These are phyloP conservation scores for Manis pentadactyla DNA, from an alignment of 2,797 vertebrate species.

Conservation along the genomic window DNA sequence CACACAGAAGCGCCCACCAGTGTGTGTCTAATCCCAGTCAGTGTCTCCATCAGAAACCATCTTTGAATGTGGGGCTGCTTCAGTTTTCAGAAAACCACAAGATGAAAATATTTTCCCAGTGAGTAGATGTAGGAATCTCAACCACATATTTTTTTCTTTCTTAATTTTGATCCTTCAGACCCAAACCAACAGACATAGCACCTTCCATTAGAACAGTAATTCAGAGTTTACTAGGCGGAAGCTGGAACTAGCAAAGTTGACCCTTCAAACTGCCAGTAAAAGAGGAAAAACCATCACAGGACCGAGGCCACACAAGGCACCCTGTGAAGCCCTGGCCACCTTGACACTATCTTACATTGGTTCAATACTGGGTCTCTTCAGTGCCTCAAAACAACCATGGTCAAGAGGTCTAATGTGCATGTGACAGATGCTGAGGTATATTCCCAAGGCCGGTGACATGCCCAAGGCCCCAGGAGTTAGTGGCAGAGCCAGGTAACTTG, in stretches of 20 bases:
- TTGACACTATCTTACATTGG: not conserved
- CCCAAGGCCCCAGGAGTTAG: not conserved
- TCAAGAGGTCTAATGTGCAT: accelerated
- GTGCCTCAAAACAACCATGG: not conserved
- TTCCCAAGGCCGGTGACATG: not conserved
- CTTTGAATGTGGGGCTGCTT: not conserved
- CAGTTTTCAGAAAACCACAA: not conserved
- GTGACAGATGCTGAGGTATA: not conserved
- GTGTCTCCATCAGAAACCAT: not conserved
- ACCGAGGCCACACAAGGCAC: not conserved
- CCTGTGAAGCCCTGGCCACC: not conserved
- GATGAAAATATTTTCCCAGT: not conserved
- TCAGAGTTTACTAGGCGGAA: not conserved
- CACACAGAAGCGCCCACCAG: accelerated
- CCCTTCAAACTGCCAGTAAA: not conserved
- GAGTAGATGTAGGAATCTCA: not conserved
- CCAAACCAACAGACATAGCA: not conserved
- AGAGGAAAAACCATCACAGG: not conserved
- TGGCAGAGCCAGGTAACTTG: not conserved
- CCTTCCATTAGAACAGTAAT: not conserved
- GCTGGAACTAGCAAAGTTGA: not conserved
- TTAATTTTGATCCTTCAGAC: not conserved
- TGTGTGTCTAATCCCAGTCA: not conserved
- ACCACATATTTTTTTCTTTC: not conserved
- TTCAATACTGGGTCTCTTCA: not conserved